Evolutionary conservation across 2,888 invertebrate genomes (phyloP), one percentile per base, ranked within the genome.

Genomic region (Catocala nupta): DNA sequence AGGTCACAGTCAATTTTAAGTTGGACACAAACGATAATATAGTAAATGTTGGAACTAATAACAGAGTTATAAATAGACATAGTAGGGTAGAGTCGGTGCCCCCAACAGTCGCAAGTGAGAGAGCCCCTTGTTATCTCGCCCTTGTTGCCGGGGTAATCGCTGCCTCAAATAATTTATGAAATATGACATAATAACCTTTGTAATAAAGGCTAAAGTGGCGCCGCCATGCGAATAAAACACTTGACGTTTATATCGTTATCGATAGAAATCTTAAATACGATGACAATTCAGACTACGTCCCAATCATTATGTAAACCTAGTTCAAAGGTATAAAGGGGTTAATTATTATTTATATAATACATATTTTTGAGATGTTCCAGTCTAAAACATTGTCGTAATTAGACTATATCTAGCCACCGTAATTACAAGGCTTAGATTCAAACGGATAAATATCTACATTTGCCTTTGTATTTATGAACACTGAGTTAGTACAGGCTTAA

Each of bases 131-230:
- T 84, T 87, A 86, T 84, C 85, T 83, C 78, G 78, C 83, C 83
- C 66, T 63, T 70, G 82, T 84, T 82, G 77, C 81, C 79, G 68
- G 76, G 82, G 83, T 87, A 89, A 86, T 89, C 86, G 85, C 80
- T 81, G 84, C 84, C 85, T 87, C 84, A 88, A 87, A 89, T 90
- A 90, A 90, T 90, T 90, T 89, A 90, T 90, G 91, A 90, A 90
- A 88, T 89, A 90, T 88, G 89, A 87, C 87, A 87, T 90, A 88
- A 89, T 91, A 90, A 89, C 87, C 85, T 85, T 83, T 84, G 87
- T 87, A 91, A 90, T 91, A 91, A 90, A 87, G 86, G 86, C 80
- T 79, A 81, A 67, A 73, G 77, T 71, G 75, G 77, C 73, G 81
- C 81, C 76, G 70, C 74, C 70, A 69, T 77, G 76, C 79, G 82